Evolutionary conservation across 2,888 invertebrate species (phyloP).

Genomic region (Pardosa pseudoannulata): DNA sequence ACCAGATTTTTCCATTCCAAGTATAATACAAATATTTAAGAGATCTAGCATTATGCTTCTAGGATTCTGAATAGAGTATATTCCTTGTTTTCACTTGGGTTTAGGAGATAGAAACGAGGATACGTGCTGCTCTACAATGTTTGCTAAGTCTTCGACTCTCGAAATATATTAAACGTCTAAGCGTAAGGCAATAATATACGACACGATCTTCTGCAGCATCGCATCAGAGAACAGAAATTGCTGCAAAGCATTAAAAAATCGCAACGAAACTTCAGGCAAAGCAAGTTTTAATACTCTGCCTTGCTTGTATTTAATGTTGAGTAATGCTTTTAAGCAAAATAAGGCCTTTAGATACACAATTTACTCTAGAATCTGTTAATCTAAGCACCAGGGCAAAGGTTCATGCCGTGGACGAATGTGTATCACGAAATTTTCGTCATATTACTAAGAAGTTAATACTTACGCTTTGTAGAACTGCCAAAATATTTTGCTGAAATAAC

Average conservation of each 20-base stretch:
- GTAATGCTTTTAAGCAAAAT: constrained; percentile 62
- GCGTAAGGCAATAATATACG: constrained; percentile 66
- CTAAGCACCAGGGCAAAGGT: constrained; percentile 53
- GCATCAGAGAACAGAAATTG: constrained; percentile 47
- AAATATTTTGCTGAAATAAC: neutral
- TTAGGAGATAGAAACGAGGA: constrained; percentile 39
- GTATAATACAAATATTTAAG: constrained; percentile 52
- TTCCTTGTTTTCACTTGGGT: constrained; percentile 40
- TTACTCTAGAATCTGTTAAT: constrained; percentile 40
- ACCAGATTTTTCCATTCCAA: constrained; percentile 42
- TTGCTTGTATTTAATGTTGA: constrained; percentile 41
- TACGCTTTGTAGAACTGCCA: neutral
- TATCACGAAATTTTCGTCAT: constrained; percentile 1
- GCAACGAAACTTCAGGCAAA: constrained; percentile 35
- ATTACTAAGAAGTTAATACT: neutral
- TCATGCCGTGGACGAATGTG: constrained; percentile 36
- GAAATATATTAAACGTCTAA: constrained; percentile 65
- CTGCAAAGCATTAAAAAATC: constrained; percentile 56
- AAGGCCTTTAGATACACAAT: constrained; percentile 61
- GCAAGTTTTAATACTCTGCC: constrained; percentile 24
- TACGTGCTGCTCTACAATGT: constrained; percentile 43
- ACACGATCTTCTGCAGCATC: constrained; percentile 50
- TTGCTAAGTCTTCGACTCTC: constrained; percentile 59
- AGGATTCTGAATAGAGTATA: constrained; percentile 41
- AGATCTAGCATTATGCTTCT: constrained; percentile 47